phyloP scores from a whole-genome alignment of 2,797 vertebrate species.

The Lagorchestes hirsutus region DNA sequence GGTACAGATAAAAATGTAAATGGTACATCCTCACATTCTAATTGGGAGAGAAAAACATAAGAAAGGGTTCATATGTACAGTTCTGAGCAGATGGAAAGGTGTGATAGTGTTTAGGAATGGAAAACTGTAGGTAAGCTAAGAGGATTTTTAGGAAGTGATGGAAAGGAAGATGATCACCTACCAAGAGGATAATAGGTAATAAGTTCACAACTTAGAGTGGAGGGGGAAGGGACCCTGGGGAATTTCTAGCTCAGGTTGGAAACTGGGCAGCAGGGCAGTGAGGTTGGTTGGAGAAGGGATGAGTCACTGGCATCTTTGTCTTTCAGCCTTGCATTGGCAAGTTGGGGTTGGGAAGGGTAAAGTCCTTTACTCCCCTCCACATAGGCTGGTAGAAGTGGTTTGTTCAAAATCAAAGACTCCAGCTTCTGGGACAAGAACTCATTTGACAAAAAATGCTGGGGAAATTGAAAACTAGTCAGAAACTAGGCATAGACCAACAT shows the following conservation, averaged over 20 bases:
- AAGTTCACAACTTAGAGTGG: neutral
- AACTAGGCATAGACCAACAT: too few relatives aligned
- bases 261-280: neutral
- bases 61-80: neutral
- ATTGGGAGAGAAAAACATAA: neutral
- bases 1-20: neutral
- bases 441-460: too few relatives aligned
- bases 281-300: neutral
- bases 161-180: neutral
- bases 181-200: neutral
- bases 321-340: neutral
- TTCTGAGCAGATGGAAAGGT: neutral
- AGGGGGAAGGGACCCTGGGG: neutral
- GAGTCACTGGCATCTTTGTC: neutral
- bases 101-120: neutral
- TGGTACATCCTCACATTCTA: neutral
- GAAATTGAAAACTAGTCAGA: too few relatives aligned
- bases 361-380: neutral
- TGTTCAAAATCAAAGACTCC: neutral
- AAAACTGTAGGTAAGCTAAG: neutral
- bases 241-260: neutral
- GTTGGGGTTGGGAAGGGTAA: neutral
- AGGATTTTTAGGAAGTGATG: neutral
- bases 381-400: neutral
- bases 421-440: too few relatives aligned